These are phyloP conservation scores for Psittacula echo DNA, from an alignment of 2,797 vertebrate species.

Conservation along the genomic window DNA sequence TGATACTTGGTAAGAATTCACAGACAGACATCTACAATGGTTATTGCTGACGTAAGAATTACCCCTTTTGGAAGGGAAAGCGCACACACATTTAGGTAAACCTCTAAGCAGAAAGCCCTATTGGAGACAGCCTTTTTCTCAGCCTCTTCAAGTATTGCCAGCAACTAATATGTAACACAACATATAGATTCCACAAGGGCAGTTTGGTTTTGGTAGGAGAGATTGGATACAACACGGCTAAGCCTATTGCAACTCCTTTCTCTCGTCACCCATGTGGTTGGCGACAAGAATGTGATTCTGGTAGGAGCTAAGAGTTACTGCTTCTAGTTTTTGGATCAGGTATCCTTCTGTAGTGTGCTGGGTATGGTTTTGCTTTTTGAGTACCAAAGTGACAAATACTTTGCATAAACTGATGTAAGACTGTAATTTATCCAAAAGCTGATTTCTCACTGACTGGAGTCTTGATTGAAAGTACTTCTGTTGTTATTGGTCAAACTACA, in stretches of 20 bases:
- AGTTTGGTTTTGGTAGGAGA: background rate
- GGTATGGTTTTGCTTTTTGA: background rate
- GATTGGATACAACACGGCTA: fast-evolving
- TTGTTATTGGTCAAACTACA: background rate
- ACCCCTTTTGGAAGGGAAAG: background rate
- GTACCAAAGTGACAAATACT: fast-evolving
- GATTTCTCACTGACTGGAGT: background rate
- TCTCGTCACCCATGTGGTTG: fast-evolving
- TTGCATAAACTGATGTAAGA: too few species aligned
- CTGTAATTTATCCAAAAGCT: background rate
- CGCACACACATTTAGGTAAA: fast-evolving
- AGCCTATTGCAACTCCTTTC: background rate
- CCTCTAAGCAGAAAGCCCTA: background rate
- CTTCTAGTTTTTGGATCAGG: background rate
- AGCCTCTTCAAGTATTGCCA: background rate
- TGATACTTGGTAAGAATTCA: background rate
- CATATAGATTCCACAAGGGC: background rate
- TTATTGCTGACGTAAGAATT: background rate
- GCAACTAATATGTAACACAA: fast-evolving
- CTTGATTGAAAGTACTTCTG: background rate
- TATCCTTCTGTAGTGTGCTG: background rate
- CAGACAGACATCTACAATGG: fast-evolving
- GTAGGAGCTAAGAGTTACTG: background rate
- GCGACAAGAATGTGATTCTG: background rate
- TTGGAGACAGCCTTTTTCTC: background rate